Conservation (phyloP, 2,888 invertebrate species). For the Drosophila flavopinicola region DNA sequence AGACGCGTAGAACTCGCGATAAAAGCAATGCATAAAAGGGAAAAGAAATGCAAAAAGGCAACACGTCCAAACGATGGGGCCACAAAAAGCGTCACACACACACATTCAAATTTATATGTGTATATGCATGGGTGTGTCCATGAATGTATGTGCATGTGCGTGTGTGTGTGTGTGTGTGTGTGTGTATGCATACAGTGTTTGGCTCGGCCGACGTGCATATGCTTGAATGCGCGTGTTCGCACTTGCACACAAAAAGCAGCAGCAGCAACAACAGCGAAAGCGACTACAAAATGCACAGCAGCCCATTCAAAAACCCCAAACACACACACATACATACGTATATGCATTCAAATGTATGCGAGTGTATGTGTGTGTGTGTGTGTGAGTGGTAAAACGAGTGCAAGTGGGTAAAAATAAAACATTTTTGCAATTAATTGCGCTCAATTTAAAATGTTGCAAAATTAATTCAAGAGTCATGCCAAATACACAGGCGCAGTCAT, state of each 20-base stretch:
- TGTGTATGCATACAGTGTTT: constrained; percentile 35
- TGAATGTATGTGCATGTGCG: constrained; percentile 10
- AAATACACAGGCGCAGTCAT: constrained; percentile 80
- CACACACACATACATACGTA: constrained; percentile 25
- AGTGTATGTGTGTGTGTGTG: constrained; percentile 27
- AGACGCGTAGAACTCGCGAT: constrained; percentile 73
- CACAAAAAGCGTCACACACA: constrained; percentile 53
- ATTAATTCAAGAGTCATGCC: constrained; percentile 83
- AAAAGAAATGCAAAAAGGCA: constrained; percentile 75
- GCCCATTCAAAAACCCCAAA: constrained; percentile 62
- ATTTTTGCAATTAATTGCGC: constrained; percentile 83
- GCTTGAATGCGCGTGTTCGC: constrained; percentile 81
- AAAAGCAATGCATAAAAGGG: constrained; percentile 78
- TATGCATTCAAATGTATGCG: constrained; percentile 11
- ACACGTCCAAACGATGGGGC: constrained; percentile 64
- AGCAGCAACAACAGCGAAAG: constrained; percentile 42
- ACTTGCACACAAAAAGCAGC: constrained; percentile 70
- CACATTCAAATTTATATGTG: constrained; percentile 22
- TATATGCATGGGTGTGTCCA: constrained; percentile 10
- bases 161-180: constrained; percentile 14
- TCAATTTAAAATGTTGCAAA: constrained; percentile 84
- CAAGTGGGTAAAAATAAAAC: constrained; percentile 79
- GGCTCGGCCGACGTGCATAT: constrained; percentile 65
- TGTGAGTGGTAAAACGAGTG: constrained; percentile 64
- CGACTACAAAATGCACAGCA: constrained; percentile 70